These are phyloP conservation scores for Pseudorhombus dupliciocellatus DNA, from an alignment of 2,113 vertebrate species.

Conservation along the genomic window DNA sequence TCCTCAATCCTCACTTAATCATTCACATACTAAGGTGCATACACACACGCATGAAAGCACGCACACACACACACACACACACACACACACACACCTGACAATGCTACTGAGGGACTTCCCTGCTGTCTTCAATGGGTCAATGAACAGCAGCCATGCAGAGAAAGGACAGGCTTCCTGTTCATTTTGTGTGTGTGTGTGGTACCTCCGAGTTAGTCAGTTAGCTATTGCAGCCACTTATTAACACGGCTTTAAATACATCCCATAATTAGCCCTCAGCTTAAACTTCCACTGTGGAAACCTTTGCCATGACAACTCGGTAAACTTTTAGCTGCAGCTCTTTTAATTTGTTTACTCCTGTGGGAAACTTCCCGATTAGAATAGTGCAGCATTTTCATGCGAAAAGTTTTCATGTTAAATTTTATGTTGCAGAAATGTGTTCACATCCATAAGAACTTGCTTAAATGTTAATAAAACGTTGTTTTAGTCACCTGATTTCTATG, in stretches of 20 bases:
- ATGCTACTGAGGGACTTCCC: slow-evolving; percentile 31
- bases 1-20: not conserved
- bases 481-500: slow-evolving; percentile 23
- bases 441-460: not conserved
- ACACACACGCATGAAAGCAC: slow-evolving; percentile 24
- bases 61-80: slow-evolving; percentile 24
- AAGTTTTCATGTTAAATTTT: slow-evolving; percentile 3
- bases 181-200: slow-evolving; percentile 14
- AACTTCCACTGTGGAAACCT: slow-evolving; percentile 67
- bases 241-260: slow-evolving; percentile 76
- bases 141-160: slow-evolving; percentile 72
- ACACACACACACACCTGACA: slow-evolving; percentile 43
- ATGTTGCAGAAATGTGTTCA: not conserved
- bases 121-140: slow-evolving; percentile 65
- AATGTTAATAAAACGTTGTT: not conserved
- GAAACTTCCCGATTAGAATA: not conserved
- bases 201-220: slow-evolving; percentile 27
- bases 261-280: slow-evolving; percentile 75
- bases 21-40: not conserved
- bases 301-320: slow-evolving; percentile 47
- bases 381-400: not conserved
- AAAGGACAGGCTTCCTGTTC: slow-evolving; percentile 49
- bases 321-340: slow-evolving; percentile 18
- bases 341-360: slow-evolving; percentile 45
- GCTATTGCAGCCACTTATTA: slow-evolving; percentile 67